A percentile compares a stretch with the other conserved stretches of the same genome.
These are phyloP conservation scores for Nycticryphes semicollaris DNA, from an alignment of 2,113 vertebrate genomes.

Conservation along the genomic window DNA sequence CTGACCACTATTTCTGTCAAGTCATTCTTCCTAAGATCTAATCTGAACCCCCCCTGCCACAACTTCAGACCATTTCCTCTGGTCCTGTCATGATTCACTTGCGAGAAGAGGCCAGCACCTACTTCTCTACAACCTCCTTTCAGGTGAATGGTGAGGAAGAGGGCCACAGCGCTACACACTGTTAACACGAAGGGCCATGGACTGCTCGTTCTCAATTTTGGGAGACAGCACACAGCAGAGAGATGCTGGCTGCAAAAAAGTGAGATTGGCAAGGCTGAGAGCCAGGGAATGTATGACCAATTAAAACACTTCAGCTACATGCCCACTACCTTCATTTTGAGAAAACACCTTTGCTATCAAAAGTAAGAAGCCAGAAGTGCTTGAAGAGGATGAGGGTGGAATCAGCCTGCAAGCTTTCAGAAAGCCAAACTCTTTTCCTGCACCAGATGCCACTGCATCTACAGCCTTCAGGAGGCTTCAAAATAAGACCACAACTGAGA, in stretches of 20 bases:
- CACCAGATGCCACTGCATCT: neutral
- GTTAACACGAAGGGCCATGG: neutral
- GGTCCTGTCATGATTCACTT: no score
- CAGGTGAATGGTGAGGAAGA: neutral
- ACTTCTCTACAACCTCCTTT: no score
- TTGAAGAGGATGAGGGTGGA: neutral
- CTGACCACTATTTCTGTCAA: no score
- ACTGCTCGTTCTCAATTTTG: neutral
- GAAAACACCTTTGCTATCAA: neutral
- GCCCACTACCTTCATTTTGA: neutral
- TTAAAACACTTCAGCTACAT: neutral
- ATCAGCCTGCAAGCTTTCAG: neutral
- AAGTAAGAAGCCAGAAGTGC: neutral
- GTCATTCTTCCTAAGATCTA: no score
- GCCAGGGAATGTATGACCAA: accelerated
- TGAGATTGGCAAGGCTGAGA: neutral
- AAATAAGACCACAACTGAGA: neutral
- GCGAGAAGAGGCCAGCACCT: no score
- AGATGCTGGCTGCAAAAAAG: neutral
- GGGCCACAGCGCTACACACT: neutral
- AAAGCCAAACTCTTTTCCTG: neutral
- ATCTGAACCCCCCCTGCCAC: no score
- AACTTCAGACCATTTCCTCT: no score
- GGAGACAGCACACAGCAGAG: neutral
- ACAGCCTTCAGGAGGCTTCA: neutral